These are phyloP conservation scores for Neria commutata DNA, from an alignment of 2,888 invertebrate genomes.

Conservation along the genomic window DNA sequence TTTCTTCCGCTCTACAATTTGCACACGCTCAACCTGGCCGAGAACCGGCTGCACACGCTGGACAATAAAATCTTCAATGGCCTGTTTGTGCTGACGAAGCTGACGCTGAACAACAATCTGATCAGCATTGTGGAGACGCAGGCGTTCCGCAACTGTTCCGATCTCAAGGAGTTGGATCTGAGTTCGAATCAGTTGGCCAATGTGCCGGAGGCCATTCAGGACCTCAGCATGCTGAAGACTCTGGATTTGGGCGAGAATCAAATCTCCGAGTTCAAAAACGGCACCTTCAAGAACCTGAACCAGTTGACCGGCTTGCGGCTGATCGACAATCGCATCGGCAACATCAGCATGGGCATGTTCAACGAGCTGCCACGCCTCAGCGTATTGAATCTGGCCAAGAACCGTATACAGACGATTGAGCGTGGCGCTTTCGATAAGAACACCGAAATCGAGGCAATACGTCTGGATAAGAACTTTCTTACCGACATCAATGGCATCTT, in stretches of 20 bases:
- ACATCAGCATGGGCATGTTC: conserved; percentile 83
- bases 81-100: conserved; percentile 79
- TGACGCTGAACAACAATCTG: conserved; percentile 85
- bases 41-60: conserved; percentile 82
- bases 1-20: conserved; percentile 87
- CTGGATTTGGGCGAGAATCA: conserved; percentile 92
- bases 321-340: conserved; percentile 89
- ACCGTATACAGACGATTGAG: conserved; percentile 85
- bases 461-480: conserved; percentile 86
- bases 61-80: conserved; percentile 84
- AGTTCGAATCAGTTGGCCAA: conserved; percentile 83
- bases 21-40: conserved; percentile 86
- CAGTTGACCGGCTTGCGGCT: conserved; percentile 86
- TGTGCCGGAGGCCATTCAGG: conserved; percentile 83
- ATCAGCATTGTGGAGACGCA: conserved; percentile 78
- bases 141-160: conserved; percentile 86
- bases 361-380: conserved; percentile 83
- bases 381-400: conserved; percentile 87
- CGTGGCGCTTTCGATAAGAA: conserved; percentile 83
- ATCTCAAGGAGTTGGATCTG: conserved; percentile 85
- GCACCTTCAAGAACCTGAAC: conserved; percentile 82
- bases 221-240: conserved; percentile 82
- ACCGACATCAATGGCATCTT: conserved; percentile 90
- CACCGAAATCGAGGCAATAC: conserved; percentile 81
- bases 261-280: conserved; percentile 81